Evolutionary conservation across 2,797 vertebrate species (phyloP), one percentile per base, ranked within the genome.

Genomic region (Eospalax fontanierii): DNA sequence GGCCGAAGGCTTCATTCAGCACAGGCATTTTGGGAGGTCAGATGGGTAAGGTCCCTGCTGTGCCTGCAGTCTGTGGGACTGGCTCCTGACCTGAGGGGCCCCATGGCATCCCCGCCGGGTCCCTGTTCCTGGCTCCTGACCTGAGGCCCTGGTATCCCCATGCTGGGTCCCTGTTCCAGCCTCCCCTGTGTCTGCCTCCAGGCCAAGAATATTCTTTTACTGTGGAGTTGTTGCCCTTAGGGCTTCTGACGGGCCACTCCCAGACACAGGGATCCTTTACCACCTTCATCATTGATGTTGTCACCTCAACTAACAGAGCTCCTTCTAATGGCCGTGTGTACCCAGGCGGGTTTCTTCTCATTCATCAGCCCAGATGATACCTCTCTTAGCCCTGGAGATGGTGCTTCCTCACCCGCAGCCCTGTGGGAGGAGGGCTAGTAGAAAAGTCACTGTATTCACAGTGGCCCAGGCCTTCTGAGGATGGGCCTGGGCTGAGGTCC

Each of bases 381-480:
- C n/a, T n/a, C n/a, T n/a, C n/a, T n/a, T n/a, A n/a, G n/a, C n/a
- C n/a, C n/a, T n/a, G n/a, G n/a, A n/a, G n/a, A n/a, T n/a, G n/a
- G n/a, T n/a, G n/a, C n/a, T n/a, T 0, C 59, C 2, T 11, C 19
- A n/a, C n/a, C 30, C 70, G 2, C 11, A 1, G 16, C 35, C 40
- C 12, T n/a, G n/a, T n/a, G n/a, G n/a, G n/a, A n/a, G n/a, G n/a
- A n/a, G n/a, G n/a, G n/a, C n/a, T n/a, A n/a, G n/a, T n/a, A n/a
- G n/a, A 0, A 54, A 46, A 0, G 1, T 21, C 8, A 43, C n/a
- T 1, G 33, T 54, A 71, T 18, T 50, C 22, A 0, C 2, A 0
- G 14, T 0, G 4, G 8, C 16, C 82, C 21, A 46, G 46, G 5
- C 46, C 65, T 24, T 40, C 61, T 43, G 0, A 22, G 2, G 35